Base-by-base conservation (phyloP, 2,797 vertebrate species). In the Zalophus californianus region DNA sequence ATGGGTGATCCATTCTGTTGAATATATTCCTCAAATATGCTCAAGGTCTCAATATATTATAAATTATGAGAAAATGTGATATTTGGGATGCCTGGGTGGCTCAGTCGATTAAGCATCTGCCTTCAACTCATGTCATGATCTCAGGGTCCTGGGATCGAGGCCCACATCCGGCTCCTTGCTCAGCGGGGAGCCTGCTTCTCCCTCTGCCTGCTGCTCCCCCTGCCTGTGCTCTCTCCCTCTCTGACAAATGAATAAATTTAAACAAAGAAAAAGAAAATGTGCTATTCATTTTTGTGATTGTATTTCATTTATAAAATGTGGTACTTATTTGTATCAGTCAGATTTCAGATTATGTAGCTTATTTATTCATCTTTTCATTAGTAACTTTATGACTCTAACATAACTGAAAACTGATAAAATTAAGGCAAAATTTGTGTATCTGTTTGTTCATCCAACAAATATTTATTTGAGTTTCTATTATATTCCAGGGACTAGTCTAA, bases 391-490 rank as follows among this genome's bases (percentile, higher is more conserved):
- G 64, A 82, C 32, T 62, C 35, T 85, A 82, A 68, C 13, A 73
- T 89, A 87, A 73, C 20, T 84, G 18, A 83, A 84, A 86, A 87
- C 15, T 70, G n/a, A 64, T 79, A 41, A 78, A 91, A 96, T 62
- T 70, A 68, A 73, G 75, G n/a, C 18, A 93, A 94, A 73, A 89
- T 52, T 38, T 96, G 21, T 93, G 5, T 86, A 48, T 56, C 6
- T 73, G 23, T 62, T 73, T 79, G 12, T 89, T n/a, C 70, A 54
- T 52, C 88, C 12, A 58, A 78, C 16, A 89, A 93, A 92, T 44
- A 94, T 41, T 73, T 90, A 54, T 72, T 86, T 86, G 72, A 78
- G 35, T 82, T 82, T 86, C 2, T 66, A 23, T 64, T 93, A 72
- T 86, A 52, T 78, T 91, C 25, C 56, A 72, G 48, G 27, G 62